These are phyloP conservation scores for Pavo muticus DNA, from an alignment of 2,113 vertebrate genomes.

Conservation along the genomic window DNA sequence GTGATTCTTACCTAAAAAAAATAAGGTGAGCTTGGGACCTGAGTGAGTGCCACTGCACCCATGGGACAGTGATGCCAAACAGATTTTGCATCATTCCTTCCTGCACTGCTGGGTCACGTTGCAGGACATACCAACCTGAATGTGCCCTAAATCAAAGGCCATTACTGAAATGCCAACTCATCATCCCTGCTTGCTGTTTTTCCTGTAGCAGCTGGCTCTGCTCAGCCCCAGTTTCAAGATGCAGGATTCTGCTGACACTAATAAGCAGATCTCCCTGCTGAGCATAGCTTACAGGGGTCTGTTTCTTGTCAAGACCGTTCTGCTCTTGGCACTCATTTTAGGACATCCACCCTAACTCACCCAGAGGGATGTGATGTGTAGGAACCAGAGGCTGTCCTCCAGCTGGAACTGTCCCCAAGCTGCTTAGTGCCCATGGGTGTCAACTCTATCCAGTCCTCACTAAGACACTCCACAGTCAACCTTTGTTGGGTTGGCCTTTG, in stretches of 20 bases:
- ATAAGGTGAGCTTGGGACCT: background rate
- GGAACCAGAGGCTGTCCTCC: background rate
- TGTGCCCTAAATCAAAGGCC: background rate
- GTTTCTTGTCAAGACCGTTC: background rate
- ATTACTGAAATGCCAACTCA: background rate
- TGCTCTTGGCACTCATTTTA: background rate
- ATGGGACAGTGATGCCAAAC: background rate
- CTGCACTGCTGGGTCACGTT: background rate
- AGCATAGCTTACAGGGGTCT: background rate
- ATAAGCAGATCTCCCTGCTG: background rate
- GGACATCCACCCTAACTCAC: background rate
- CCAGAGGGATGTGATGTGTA: background rate
- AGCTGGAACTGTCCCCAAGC: background rate
- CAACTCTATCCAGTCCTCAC: background rate
- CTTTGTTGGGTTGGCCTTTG: accelerated
- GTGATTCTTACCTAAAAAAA: background rate
- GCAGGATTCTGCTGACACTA: background rate
- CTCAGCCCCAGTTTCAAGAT: background rate
- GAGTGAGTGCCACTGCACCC: background rate
- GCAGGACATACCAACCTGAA: background rate
- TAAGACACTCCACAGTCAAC: background rate
- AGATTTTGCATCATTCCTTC: background rate
- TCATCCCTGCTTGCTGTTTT: background rate
- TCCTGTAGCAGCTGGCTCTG: background rate
- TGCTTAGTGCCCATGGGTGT: background rate